Evolutionary conservation across 2,113 vertebrate species (phyloP).

Genomic region (Chinchilla lanigera): DNA sequence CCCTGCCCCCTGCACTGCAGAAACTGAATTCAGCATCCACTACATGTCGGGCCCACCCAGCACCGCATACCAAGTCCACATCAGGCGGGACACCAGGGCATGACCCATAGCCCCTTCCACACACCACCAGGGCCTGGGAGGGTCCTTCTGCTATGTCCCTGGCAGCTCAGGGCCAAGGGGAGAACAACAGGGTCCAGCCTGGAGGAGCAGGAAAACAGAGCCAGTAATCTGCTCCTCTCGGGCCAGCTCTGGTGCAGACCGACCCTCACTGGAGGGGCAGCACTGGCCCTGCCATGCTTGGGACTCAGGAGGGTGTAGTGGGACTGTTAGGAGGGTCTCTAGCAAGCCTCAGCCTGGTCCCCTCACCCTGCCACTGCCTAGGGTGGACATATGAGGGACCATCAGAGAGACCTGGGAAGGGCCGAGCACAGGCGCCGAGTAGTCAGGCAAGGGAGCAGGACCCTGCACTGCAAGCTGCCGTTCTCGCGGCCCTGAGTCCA

Average conservation of each 20-base stretch:
- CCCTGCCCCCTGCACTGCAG: neutral
- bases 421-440: neutral
- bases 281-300: neutral
- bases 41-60: neutral
- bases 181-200: neutral
- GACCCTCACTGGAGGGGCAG: neutral
- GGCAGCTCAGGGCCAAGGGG: neutral
- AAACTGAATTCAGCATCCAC: neutral
- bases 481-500: accelerated
- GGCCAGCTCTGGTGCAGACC: neutral
- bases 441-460: neutral
- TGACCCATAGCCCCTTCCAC: no score
- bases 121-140: neutral
- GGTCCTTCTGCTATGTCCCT: neutral
- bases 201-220: neutral
- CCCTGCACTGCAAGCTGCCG: accelerated
- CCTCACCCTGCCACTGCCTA: neutral
- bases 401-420: no score
- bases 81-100: neutral
- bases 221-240: neutral
- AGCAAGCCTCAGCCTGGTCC: neutral
- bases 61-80: neutral
- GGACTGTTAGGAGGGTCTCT: neutral
- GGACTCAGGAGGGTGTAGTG: neutral
- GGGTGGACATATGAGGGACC: neutral